Evolutionary conservation across 2,888 invertebrate species (phyloP).

Genomic region (Endotricha flammealis): DNA sequence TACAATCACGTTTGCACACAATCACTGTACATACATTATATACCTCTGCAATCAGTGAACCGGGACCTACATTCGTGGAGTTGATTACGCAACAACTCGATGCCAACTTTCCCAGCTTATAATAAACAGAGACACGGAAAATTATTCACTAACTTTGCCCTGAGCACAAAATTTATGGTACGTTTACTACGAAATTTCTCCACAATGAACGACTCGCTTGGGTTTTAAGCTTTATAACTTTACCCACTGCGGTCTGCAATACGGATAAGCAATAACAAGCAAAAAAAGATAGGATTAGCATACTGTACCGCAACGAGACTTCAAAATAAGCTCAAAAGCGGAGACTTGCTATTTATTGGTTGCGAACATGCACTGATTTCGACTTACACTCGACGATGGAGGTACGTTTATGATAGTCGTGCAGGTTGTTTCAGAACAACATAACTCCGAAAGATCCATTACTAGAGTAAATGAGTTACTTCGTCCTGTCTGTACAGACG

Average conservation of each 20-base stretch:
- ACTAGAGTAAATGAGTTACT: too few species aligned
- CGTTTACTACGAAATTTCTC: conserved; percentile 69
- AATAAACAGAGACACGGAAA: conserved; percentile 75
- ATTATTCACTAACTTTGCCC: conserved; percentile 72
- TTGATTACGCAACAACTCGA: conserved; percentile 62
- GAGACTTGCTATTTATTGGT: neutral
- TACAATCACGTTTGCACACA: conserved; percentile 6
- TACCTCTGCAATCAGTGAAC: conserved; percentile 40
- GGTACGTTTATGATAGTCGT: too few species aligned
- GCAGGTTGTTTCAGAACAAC: too few species aligned
- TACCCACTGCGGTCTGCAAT: conserved; percentile 42
- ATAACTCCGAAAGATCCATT: too few species aligned
- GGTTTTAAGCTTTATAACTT: conserved; percentile 63
- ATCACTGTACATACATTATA: conserved; percentile 12
- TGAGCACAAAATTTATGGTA: conserved; percentile 71
- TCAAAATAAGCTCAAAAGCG: neutral
- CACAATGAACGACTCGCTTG: conserved; percentile 69
- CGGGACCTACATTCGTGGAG: conserved; percentile 49
- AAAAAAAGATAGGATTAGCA: conserved; percentile 8
- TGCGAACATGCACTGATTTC: neutral
- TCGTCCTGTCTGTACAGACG: too few species aligned
- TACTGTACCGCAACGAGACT: conserved; percentile 1
- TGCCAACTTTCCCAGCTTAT: conserved; percentile 63
- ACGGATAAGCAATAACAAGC: conserved; percentile 40
- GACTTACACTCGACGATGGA: too few species aligned